Evolutionary conservation across 2,797 vertebrate genomes (phyloP).

Genomic region (Microhierax caerulescens): DNA sequence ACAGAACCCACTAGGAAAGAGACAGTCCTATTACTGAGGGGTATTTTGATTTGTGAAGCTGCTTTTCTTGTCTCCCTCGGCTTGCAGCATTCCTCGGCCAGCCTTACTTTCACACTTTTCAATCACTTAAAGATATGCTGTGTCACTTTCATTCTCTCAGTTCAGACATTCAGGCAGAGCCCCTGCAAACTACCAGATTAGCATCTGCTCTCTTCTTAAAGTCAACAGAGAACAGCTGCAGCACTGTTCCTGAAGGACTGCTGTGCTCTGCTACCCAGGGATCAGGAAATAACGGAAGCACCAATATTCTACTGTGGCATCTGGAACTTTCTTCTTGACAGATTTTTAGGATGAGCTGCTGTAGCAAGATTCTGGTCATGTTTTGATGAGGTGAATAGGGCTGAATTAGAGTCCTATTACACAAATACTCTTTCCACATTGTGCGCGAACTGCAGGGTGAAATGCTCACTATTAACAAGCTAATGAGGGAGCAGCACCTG

Average conservation of each 20-base stretch:
- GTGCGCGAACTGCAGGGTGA: background rate
- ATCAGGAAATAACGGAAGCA: background rate
- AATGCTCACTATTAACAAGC: background rate
- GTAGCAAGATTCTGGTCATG: background rate
- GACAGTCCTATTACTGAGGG: background rate
- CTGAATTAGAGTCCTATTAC: background rate
- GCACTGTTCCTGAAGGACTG: background rate
- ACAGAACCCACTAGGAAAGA: background rate
- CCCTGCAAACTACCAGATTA: background rate
- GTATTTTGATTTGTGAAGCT: background rate
- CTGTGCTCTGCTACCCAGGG: background rate
- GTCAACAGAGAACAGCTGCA: background rate
- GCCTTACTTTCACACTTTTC: background rate
- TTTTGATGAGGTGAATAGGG: background rate
- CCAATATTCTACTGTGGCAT: background rate
- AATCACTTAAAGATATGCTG: background rate
- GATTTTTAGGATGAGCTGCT: background rate
- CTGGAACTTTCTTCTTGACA: background rate
- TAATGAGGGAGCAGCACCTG: background rate
- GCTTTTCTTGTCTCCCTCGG: background rate
- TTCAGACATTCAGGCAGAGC: background rate
- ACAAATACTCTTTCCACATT: rapidly evolving
- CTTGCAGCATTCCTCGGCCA: background rate
- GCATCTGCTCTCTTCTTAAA: background rate
- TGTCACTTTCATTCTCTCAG: background rate